Percentiles rank a stretch among this genome's conserved stretches.
These are phyloP conservation scores for Mamestra configurata DNA, from an alignment of 1,140 invertebrate species.

Conservation along the genomic window DNA sequence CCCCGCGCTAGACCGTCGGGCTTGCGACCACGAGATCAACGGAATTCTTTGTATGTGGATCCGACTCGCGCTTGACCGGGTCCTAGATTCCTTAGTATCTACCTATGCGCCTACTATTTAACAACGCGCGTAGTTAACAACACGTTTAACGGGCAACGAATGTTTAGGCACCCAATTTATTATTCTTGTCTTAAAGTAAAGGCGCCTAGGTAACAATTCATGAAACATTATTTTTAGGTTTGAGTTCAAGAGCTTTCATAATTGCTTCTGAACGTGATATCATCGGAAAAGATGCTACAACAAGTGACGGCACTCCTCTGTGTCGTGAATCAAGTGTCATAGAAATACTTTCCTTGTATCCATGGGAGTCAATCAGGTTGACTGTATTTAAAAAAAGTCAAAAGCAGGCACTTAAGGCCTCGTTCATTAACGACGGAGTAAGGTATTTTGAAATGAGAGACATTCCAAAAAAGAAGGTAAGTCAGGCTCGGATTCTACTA, in stretches of 20 bases:
- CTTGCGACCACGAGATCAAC: no score
- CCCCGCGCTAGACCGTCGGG: no score
- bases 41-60: no score
- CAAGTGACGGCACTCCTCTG: background rate
- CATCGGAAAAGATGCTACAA: background rate
- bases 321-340: slow-evolving; percentile 61
- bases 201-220: no score
- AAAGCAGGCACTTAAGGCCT: slow-evolving; percentile 88
- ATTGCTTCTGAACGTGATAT: slow-evolving; percentile 73
- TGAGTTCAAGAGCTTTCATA: slow-evolving; percentile 89
- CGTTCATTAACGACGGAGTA: slow-evolving; percentile 83
- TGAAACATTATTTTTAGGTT: slow-evolving; percentile 64
- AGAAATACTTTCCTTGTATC: slow-evolving; percentile 89
- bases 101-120: no score
- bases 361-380: slow-evolving; percentile 88
- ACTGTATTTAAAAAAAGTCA: slow-evolving; percentile 88
- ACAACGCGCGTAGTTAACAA: no score
- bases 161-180: no score
- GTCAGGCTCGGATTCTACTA: background rate
- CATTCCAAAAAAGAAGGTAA: slow-evolving; percentile 76
- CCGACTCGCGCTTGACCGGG: no score
- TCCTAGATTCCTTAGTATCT: no score
- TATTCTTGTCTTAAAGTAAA: no score
- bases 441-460: slow-evolving; percentile 85
- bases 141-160: no score